phyloP scores from a whole-genome alignment of 2,888 invertebrate species.

The Argyra leucocephala region DNA sequence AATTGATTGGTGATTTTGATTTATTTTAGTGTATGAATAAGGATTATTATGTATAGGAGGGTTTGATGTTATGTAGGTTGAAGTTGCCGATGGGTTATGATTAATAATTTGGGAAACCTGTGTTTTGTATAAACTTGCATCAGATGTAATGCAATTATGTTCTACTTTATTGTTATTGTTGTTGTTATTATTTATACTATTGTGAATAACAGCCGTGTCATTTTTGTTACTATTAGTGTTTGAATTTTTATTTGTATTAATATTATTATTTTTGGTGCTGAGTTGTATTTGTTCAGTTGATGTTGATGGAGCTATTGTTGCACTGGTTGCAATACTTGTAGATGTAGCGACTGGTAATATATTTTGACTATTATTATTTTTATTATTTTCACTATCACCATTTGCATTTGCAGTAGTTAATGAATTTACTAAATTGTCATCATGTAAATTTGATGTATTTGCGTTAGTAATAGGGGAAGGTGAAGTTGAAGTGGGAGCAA shows the following conservation, averaged over 20 bases:
- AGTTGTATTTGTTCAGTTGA: conserved; percentile 24
- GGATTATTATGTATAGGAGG: neutral
- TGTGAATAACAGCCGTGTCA: neutral
- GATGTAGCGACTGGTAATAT: conserved; percentile 10
- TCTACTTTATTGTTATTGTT: neutral
- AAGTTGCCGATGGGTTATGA: conserved; percentile 27
- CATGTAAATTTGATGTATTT: conserved; percentile 8
- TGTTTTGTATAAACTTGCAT: neutral
- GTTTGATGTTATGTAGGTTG: neutral
- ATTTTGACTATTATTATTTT: conserved; percentile 17
- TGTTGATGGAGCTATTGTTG: conserved; percentile 16
- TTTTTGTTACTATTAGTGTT: neutral
- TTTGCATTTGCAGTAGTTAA: neutral
- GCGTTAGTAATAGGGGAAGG: neutral
- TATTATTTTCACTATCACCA: conserved; percentile 21
- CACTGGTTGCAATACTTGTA: conserved; percentile 10
- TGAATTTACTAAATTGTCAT: neutral
- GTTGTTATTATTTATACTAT: neutral
- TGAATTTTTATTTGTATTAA: neutral
- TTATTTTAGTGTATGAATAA: neutral
- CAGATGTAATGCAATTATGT: neutral
- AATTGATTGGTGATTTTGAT: neutral
- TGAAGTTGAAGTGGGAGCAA: neutral
- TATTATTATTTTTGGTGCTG: conserved; percentile 17
- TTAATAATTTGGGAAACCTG: neutral